Base-by-base conservation (phyloP, 2,113 vertebrate species). In the Choloepus hoffmanni region DNA sequence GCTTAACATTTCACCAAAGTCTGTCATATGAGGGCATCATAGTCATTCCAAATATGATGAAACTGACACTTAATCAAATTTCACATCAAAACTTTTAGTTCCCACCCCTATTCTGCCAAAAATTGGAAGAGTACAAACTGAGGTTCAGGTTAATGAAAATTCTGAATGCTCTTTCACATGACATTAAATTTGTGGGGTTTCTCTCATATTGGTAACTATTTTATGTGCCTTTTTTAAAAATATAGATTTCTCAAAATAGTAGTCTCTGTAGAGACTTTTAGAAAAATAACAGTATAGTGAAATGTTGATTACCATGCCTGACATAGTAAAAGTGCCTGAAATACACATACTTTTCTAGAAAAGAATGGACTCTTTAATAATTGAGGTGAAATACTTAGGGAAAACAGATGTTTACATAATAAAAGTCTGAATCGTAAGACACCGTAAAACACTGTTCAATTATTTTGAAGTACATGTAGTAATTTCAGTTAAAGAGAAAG, bases 401-500 rank as follows among this genome's bases (percentile, higher is more conserved):
- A 94, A 79, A 85, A 77, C 19, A 82, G 43, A 90, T 53, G 43
- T 92, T 33, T 70, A 74, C 24, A 85, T 53, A 85, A 72, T 70
- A 85, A 78, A 90, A 89, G 10, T 65, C 30, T 88, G 55, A 95
- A 74, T 63, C 87, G 67, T 68, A 90, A 87, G 28, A 4, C 18
- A 86, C 40, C 72, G 18, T 90, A 55, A 93, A 94, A 83, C 9
- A 1, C 24, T 73, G 16, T 92, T 79, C 18, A 95, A 79, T 86
- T 97, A 95, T 60, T 95, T 83, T 92, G 68, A 94, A 73, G 68
- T 78, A 81, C 74, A 79, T 68, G 40, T 6, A 65, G 68, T 40
- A 97, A 90, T 73, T 33, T n/a, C 21, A 92, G 43, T 73, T 45
- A 85, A 77, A 67, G 18, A 62, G 53, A 77, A 78, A 92, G 88